phyloP scores from a whole-genome alignment of 2,113 vertebrate genomes.

The Tragelaphus buxtoni region DNA sequence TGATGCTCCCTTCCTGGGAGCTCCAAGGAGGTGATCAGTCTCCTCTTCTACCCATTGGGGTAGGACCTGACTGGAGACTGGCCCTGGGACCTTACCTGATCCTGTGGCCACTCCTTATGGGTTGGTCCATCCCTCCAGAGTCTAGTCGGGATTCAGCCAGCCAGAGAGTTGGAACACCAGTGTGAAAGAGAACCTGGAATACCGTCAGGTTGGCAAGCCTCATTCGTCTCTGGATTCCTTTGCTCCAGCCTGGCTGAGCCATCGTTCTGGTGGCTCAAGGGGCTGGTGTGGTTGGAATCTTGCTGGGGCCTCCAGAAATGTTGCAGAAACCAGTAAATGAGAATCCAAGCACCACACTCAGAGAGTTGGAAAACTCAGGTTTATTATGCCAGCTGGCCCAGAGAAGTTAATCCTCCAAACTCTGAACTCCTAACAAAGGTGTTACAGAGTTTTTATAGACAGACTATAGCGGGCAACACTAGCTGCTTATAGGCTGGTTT shows the following conservation, averaged over 20 bases:
- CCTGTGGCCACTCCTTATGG: neutral
- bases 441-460: neutral
- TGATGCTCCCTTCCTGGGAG: neutral
- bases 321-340: neutral
- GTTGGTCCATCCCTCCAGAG: neutral
- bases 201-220: neutral
- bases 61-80: neutral
- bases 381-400: fast-evolving
- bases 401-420: neutral
- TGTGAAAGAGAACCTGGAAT: neutral
- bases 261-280: neutral
- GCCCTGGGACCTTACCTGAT: neutral
- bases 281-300: neutral
- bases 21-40: neutral
- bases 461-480: neutral
- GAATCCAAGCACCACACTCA: neutral
- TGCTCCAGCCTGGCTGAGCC: neutral
- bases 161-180: neutral
- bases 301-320: neutral
- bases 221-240: neutral
- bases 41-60: neutral
- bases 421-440: neutral
- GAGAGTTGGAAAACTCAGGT: neutral
- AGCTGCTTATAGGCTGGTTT: neutral
- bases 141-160: neutral